A percentile compares a stretch with the other conserved stretches of the same genome.
phyloP scores from a whole-genome alignment of 2,113 vertebrate genomes.

The Thunnus thynnus region DNA sequence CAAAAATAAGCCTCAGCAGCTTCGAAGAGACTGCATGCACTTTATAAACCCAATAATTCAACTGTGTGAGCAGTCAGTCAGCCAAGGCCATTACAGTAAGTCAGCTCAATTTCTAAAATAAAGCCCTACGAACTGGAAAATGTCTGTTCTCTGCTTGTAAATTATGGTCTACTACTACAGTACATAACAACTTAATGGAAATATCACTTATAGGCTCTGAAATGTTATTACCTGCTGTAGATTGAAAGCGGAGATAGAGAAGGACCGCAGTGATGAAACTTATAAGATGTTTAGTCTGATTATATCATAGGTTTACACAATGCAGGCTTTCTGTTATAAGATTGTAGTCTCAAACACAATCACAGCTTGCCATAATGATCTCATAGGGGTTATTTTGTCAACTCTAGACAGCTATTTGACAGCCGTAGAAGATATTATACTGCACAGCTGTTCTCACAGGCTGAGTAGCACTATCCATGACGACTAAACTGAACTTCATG shows the following conservation, averaged over 20 bases:
- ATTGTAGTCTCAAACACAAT: too few species aligned
- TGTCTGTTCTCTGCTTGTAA: slow-evolving; percentile 1
- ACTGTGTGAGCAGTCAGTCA: slow-evolving; percentile 42
- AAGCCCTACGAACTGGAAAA: not conserved
- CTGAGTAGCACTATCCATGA: too few species aligned
- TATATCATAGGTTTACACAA: too few species aligned
- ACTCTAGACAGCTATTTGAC: too few species aligned
- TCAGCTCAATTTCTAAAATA: slow-evolving; percentile 21
- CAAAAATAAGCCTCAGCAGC: slow-evolving; percentile 14
- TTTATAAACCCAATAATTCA: slow-evolving; percentile 46
- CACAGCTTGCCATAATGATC: too few species aligned
- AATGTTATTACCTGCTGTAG: not conserved
- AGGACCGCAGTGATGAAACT: not conserved
- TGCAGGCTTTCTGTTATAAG: too few species aligned
- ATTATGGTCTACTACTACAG: not conserved
- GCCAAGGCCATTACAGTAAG: slow-evolving; percentile 24
- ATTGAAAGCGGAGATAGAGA: not conserved
- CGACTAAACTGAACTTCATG: too few species aligned
- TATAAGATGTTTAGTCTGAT: not conserved
- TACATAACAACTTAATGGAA: not conserved
- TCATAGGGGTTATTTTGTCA: too few species aligned
- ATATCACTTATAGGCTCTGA: not conserved
- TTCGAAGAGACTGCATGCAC: slow-evolving; percentile 19
- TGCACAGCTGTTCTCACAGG: too few species aligned
- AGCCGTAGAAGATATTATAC: too few species aligned